Evolutionary conservation across 2,797 vertebrate species (phyloP), one percentile per base, ranked within the genome.

Genomic region (Crocodylus rhombifer): DNA sequence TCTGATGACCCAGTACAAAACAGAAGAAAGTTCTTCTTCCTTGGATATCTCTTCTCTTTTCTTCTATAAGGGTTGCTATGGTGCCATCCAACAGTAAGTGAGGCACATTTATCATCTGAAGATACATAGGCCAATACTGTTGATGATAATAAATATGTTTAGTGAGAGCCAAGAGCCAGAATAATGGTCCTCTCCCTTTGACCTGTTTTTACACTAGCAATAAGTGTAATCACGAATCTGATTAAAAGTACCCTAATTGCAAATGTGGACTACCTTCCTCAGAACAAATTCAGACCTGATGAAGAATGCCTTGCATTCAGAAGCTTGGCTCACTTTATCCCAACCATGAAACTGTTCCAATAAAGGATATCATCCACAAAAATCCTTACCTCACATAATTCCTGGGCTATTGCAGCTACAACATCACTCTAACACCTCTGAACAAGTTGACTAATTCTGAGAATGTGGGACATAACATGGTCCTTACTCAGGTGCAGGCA

Each of bases 21-120:
- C 3, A 14, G 2, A 3, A 84, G 17, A 42, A 67, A 62, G 69
- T 65, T 17, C 0, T 1, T 3, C 20, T 7, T 65, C 63, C 69
- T 60, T 79, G 15, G 16, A 10, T 4, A 3, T 64, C 76, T 14
- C 6, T n/a, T 73, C 57, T 65, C n/a, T 9, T 36, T 87, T 86
- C 81, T 23, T 67, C 33, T 36, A 18, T 21, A 79, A 90, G 55
- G 42, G 73, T 57, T 77, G 64, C 80, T 15, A 20, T 18, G 23
- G 9, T 9, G 5, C 55, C 78, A 56, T 62, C 21, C 58, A 65
- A 6, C 74, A 79, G 76, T 16, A 30, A 17, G 64, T 67, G 17
- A 67, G n/a, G 64, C 77, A 64, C 25, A 84, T 51, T 69, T 64
- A 51, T 75, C 23, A 64, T n/a, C 33, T 58, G 56, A 86, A 92